Evolutionary conservation across 2,113 vertebrate species (phyloP).

Genomic region (Marmota monax): DNA sequence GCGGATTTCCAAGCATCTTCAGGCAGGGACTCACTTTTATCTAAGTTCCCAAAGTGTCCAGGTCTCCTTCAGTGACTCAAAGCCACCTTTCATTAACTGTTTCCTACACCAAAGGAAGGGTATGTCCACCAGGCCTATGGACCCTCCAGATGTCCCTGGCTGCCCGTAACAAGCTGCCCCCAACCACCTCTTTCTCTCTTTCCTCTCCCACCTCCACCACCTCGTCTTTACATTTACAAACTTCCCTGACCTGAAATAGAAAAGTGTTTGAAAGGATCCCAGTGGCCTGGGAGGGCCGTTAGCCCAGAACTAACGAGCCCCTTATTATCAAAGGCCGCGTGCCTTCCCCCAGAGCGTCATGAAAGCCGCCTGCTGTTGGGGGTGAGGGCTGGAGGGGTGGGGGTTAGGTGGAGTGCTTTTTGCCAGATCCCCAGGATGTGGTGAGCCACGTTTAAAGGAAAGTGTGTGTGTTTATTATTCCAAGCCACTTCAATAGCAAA

Average conservation of each 20-base stretch:
- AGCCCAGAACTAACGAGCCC: slow-evolving; percentile 73
- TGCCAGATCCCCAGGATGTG: slow-evolving; percentile 88
- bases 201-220: neutral
- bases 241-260: slow-evolving; percentile 81
- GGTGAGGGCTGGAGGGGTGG: neutral
- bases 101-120: neutral
- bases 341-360: slow-evolving; percentile 49
- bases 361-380: slow-evolving; percentile 20
- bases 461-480: slow-evolving; percentile 86
- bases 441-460: slow-evolving; percentile 84
- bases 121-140: neutral
- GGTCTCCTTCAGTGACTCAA: neutral
- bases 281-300: slow-evolving; percentile 69
- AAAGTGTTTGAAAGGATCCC: slow-evolving; percentile 76
- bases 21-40: rapidly evolving
- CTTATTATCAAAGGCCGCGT: slow-evolving; percentile 81
- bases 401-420: slow-evolving; percentile 56
- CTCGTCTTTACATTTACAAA: slow-evolving; percentile 79
- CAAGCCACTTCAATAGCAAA: slow-evolving; percentile 84
- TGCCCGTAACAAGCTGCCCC: neutral
- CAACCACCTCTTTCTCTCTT: neutral
- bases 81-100: neutral
- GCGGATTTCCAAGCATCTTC: neutral
- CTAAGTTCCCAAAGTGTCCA: neutral
- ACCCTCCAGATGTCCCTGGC: neutral